Conservation (phyloP, 1,140 invertebrate species). For the Battus philenor region DNA sequence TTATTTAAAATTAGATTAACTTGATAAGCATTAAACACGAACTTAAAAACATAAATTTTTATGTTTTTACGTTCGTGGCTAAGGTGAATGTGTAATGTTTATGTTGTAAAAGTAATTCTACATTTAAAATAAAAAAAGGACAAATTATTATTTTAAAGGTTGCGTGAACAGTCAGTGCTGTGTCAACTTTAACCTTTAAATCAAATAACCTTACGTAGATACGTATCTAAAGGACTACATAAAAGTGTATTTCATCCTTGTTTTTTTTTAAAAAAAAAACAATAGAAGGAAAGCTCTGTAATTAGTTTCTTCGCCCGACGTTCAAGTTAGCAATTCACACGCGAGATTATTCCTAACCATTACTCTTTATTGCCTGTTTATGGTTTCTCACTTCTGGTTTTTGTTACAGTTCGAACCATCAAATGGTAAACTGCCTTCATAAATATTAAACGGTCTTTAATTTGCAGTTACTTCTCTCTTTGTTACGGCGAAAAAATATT, state of each 20-base stretch:
- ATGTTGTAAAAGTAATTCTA: too few species aligned
- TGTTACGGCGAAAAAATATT: too few species aligned
- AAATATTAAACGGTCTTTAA: too few species aligned
- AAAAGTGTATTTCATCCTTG: background rate
- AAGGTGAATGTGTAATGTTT: too few species aligned
- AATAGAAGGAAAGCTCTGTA: constrained; percentile 3
- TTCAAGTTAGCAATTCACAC: constrained; percentile 8
- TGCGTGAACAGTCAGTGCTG: too few species aligned
- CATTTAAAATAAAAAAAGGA: too few species aligned
- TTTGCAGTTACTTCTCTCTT: too few species aligned
- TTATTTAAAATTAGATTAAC: too few species aligned
- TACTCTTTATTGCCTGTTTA: constrained; percentile 14
- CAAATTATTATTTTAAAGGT: background rate
- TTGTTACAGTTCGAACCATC: background rate
- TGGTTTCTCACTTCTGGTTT: constrained; percentile 14
- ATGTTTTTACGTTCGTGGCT: too few species aligned
- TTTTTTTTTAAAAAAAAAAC: constrained; percentile 5
- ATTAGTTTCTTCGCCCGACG: constrained; percentile 5
- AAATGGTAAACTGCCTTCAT: background rate
- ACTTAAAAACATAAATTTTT: too few species aligned
- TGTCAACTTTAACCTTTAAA: too few species aligned
- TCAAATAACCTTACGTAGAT: background rate
- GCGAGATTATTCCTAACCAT: constrained; percentile 10
- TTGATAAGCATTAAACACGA: too few species aligned
- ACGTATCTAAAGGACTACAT: background rate